Base-by-base conservation (phyloP, 2,113 vertebrate species). In the Pungitius pungitius region DNA sequence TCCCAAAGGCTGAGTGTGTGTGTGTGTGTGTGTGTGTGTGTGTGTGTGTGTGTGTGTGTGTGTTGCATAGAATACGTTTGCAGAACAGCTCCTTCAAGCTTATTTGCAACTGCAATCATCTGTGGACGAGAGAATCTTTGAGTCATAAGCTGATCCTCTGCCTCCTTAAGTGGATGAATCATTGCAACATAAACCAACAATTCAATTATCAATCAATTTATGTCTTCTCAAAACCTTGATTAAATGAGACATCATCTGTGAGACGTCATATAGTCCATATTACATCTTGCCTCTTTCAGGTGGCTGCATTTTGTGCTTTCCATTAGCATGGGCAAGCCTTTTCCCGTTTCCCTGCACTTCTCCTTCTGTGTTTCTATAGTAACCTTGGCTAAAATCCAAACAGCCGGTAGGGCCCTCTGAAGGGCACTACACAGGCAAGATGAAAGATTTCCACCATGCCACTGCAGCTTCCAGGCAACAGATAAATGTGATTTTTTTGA, bases 351-450 rank as follows among this genome's bases (percentile, higher is more conserved):
- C 70, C 78, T 75, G 82, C 82, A 61, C 76, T 82, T 81, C 83
- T 86, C 84, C 67, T 81, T 83, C 86, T 60, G 75, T 80, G 90
- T 91, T 91, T 90, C 90, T 88, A 91, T 91, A 89, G 88, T 87
- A 91, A 91, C 90, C 84, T 78, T 91, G 90, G 90, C 88, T 82
- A 75, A 85, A 83, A 70, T 89, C 90, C 90, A 91, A 90, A 86
- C 85, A 88, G 88, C 87, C 86, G 60, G 81, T 56, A 86, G 86
- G 84, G 79, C 85, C 84, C 87, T 91, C 84, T 88, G 88, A 91
- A 90, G 88, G 88, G 88, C 90, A 83, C 83, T 76, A 85, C 83
- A 77, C 86, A 87, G 81, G 73, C 80, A 71, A 81, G 71, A 90
- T 86, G 87, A 90, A 88, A 85, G 90, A 88, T 88, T 83, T 85